Base-by-base conservation (phyloP, 2,888 invertebrate species). In the Hybos culiciformis region DNA sequence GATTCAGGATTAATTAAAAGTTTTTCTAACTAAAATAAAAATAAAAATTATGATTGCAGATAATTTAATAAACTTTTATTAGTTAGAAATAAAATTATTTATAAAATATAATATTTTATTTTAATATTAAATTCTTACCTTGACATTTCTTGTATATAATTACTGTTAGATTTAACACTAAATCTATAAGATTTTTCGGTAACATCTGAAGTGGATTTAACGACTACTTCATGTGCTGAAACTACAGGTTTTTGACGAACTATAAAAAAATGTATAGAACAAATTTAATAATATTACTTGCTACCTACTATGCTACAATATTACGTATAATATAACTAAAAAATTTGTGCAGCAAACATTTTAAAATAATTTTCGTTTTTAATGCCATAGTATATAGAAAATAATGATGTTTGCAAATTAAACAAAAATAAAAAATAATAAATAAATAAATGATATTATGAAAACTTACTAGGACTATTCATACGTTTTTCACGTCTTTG, bases 131-230 rank as follows among this genome's bases (percentile, higher is more conserved):
- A n/a, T 11, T 6, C 31, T 57, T 63, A 63, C 62, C 62, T 63
- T 56, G 57, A 56, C 15, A 72, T 49, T 70, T 70, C 59, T 71
- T 74, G 53, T 70, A 58, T 59, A 68, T 73, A 51, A 69, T 70
- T 48, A 70, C 71, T 48, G 70, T 71, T 54, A 32, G 71, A 71
- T 63, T 74, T 74, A 23, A 71, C 71, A 55, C 73, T 70, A 55
- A 75, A 76, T 40, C 72, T 68, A 51, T 67, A 72, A 5, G 71
- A 71, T 29, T 29, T 50, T 50, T 46, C 51, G 44, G 45, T 50
- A 49, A 46, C 50, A 39, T 47, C 52, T 47, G 49, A 39, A 43
- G 43, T 46, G 12, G 29, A 53, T 24, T 51, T 52, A 2, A 50
- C 14, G 58, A 55, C 45, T 60, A 56, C 5, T 60, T 54, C 17